Conservation (phyloP, 2,797 vertebrate species). For the Sylvia borin region DNA sequence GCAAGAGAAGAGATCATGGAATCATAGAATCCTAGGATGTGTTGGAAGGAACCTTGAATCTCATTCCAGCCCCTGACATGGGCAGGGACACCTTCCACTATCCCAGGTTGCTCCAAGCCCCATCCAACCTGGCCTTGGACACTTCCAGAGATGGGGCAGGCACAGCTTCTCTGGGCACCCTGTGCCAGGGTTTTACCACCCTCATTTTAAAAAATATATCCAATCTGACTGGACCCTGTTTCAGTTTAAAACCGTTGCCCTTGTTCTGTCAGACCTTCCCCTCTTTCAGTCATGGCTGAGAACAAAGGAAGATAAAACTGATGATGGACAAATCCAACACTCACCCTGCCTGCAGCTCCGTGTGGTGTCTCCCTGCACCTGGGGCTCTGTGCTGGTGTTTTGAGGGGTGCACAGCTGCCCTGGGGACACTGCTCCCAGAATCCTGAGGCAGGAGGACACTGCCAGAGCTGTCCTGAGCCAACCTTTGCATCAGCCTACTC, state of each 20-base stretch:
- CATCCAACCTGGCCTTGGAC: accelerated
- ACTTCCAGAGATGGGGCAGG: background rate
- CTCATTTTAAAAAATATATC: background rate
- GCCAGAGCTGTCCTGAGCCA: background rate
- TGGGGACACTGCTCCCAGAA: background rate
- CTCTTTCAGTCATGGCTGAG: background rate
- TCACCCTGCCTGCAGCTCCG: background rate
- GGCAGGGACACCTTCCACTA: background rate
- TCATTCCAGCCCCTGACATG: background rate
- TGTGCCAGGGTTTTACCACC: background rate
- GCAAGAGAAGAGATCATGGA: background rate
- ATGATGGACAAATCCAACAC: background rate
- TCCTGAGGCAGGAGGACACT: background rate
- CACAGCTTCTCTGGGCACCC: background rate
- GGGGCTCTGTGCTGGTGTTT: background rate
- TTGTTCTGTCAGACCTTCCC: background rate
- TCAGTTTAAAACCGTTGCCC: background rate
- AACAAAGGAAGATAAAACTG: background rate
- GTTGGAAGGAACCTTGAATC: background rate
- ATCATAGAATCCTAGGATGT: background rate
- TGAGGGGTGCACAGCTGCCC: background rate
- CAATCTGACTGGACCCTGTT: background rate
- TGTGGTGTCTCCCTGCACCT: accelerated
- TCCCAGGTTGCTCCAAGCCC: accelerated
- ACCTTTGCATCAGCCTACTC: no score